A percentile compares a stretch with the other conserved stretches of the same genome.
These are phyloP conservation scores for Dascyllus trimaculatus DNA, from an alignment of 2,113 vertebrate species.

Conservation along the genomic window DNA sequence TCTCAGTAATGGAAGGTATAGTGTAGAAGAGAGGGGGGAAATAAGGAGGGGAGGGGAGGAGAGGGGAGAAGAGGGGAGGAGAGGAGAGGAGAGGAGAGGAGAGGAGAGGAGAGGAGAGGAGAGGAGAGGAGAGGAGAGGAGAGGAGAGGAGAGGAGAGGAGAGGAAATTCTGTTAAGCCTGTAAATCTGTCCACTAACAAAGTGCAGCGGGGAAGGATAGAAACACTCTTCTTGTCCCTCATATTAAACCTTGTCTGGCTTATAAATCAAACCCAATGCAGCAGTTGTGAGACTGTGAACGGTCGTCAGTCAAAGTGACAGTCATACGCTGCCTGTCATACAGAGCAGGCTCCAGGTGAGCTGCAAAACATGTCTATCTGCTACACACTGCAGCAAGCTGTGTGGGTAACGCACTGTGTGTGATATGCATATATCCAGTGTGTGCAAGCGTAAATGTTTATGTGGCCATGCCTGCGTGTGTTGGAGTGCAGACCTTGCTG, in stretches of 20 bases:
- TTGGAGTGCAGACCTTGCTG: slow-evolving; percentile 6
- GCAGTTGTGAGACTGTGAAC: slow-evolving; percentile 22
- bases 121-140: not conserved
- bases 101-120: too few species aligned
- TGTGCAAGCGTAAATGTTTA: slow-evolving; percentile 9
- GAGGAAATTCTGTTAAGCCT: not conserved
- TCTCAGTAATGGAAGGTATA: not conserved
- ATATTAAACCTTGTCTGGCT: slow-evolving; percentile 31
- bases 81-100: not conserved
- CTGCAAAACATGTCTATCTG: slow-evolving; percentile 36
- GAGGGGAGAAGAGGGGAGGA: not conserved
- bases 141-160: not conserved
- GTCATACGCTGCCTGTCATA: slow-evolving; percentile 59
- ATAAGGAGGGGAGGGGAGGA: not conserved
- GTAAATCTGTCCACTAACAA: slow-evolving; percentile 45
- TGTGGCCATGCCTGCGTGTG: not conserved
- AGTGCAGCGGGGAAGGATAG: slow-evolving; percentile 8
- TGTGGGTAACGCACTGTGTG: not conserved
- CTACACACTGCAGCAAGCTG: slow-evolving; percentile 20
- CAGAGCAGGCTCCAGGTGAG: slow-evolving; percentile 53
- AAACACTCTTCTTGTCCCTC: slow-evolving; percentile 25
- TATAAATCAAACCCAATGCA: slow-evolving; percentile 54
- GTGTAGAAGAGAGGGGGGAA: not conserved
- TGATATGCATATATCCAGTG: not conserved
- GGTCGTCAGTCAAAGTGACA: slow-evolving; percentile 61